A percentile compares a stretch with the other conserved stretches of the same genome.
phyloP scores from a whole-genome alignment of 2,888 invertebrate genomes.

The Eurytoma adleriae region DNA sequence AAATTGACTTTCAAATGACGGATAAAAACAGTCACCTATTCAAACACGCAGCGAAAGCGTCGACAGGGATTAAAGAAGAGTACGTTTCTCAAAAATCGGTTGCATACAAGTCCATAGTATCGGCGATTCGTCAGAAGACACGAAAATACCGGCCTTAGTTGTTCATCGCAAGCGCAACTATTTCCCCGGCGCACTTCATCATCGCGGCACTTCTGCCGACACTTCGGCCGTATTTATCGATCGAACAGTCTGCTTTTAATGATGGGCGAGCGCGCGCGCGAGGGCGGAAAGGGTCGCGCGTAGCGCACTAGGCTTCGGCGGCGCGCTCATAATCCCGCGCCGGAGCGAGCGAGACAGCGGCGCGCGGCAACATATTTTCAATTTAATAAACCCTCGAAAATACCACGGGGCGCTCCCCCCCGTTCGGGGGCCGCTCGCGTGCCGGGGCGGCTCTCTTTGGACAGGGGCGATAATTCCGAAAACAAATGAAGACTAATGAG shows the following conservation, averaged over 20 bases:
- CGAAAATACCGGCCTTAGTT: no score
- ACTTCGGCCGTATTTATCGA: conserved; percentile 37
- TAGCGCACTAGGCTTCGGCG: not conserved
- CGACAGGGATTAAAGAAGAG: no score
- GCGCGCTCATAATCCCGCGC: not conserved
- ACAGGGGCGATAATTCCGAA: conserved; percentile 74
- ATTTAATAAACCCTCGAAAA: conserved; percentile 71
- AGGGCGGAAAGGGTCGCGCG: conserved; percentile 13
- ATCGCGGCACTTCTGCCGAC: conserved; percentile 15
- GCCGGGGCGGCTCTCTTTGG: conserved; percentile 60
- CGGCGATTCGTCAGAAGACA: no score
- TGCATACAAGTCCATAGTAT: no score
- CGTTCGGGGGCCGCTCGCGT: conserved; percentile 61
- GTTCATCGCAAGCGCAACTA: no score
- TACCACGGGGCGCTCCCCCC: conserved; percentile 59
- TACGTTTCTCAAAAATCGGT: no score
- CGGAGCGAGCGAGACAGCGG: not conserved
- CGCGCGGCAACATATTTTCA: conserved; percentile 69
- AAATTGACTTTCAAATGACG: no score
- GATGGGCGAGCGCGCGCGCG: conserved; percentile 20
- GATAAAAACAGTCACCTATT: no score
- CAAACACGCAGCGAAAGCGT: no score
- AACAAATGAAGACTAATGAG: conserved; percentile 77
- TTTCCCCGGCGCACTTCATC: not conserved
- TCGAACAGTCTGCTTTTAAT: conserved; percentile 25